Evolutionary conservation across 2,888 invertebrate species (phyloP), one percentile per base, ranked within the genome.

Genomic region (Morpho deidamia): DNA sequence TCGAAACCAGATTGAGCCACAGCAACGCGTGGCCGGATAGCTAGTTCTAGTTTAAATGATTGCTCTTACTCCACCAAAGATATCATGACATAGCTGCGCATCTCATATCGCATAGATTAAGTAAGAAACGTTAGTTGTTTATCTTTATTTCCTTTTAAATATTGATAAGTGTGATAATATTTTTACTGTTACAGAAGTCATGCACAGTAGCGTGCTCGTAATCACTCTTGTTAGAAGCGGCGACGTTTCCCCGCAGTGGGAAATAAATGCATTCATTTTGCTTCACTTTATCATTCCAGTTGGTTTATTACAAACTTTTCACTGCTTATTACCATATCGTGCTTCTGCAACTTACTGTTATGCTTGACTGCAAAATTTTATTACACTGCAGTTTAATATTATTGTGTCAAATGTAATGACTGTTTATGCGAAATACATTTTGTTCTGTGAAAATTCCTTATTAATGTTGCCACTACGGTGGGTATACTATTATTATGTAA

Each of bases 241-340:
- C 48, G 59, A 53, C 53, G 46, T 54, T 51, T 52, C 49, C 51
- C 56, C 41, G 49, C 53, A 57, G 54, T 52, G 43, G 54, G 42
- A 52, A 57, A 59, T 44, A 51, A 54, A 59, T 54, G 56, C 54
- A 46, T 56, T 54, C 54, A 57, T 45, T 56, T 59, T 57, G 57
- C 51, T 52, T 54, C 54, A 52, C 51, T 59, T 56, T 57, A 80
- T 81, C 76, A 80, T 75, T 74, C 65, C 64, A 69, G 66, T 67
- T 71, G 68, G 64, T 70, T 71, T 70, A 70, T 65, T 55, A 53
- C 58, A 46, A 55, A 58, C 52, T 60, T 60, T 61, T 61, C 59
- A 54, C 50, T 46, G 57, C 56, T 60, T 61, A 66, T 62, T 62
- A 62, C 47, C 61, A 61, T 65, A 63, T 58, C 60, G 59, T 59